Evolutionary conservation across 2,113 vertebrate genomes (phyloP).

Genomic region (Sitta europaea): DNA sequence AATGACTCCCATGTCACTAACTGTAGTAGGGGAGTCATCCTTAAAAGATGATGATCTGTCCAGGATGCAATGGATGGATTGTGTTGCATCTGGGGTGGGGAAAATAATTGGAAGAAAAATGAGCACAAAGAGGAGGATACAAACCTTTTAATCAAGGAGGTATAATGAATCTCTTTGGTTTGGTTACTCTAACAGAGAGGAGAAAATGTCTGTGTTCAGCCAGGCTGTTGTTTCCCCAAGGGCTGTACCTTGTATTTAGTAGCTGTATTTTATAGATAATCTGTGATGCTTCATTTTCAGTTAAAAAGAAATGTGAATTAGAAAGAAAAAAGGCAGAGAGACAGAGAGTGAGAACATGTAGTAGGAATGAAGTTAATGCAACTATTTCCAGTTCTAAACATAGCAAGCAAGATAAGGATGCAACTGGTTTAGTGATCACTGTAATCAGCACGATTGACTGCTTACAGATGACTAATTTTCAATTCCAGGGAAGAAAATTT

Average conservation of each 20-base stretch:
- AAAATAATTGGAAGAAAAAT: not conserved
- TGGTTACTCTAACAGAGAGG: not conserved
- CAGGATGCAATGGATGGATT: not conserved
- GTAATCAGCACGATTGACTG: constrained; percentile 21
- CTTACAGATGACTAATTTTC: constrained; percentile 39
- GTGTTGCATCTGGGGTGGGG: not conserved
- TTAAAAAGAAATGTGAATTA: not conserved
- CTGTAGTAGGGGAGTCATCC: not conserved
- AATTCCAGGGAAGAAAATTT: constrained; percentile 5
- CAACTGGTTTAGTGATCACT: not conserved
- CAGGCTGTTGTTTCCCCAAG: not conserved
- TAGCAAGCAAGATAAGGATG: not conserved
- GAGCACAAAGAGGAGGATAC: not conserved
- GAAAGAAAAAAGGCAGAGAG: not conserved
- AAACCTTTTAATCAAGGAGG: not conserved
- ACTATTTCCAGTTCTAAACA: not conserved
- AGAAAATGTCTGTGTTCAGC: not conserved
- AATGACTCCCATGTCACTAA: not conserved
- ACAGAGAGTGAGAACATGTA: fast-evolving
- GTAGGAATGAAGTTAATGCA: not conserved
- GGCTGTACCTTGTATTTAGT: not conserved
- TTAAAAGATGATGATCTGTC: not conserved
- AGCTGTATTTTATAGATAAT: not conserved
- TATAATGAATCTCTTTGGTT: not conserved
- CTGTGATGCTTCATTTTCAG: not conserved